Percentiles rank a stretch among this genome's conserved stretches.
Evolutionary conservation across 2,113 vertebrate species (phyloP).

Genomic region (Coturnix japonica): DNA sequence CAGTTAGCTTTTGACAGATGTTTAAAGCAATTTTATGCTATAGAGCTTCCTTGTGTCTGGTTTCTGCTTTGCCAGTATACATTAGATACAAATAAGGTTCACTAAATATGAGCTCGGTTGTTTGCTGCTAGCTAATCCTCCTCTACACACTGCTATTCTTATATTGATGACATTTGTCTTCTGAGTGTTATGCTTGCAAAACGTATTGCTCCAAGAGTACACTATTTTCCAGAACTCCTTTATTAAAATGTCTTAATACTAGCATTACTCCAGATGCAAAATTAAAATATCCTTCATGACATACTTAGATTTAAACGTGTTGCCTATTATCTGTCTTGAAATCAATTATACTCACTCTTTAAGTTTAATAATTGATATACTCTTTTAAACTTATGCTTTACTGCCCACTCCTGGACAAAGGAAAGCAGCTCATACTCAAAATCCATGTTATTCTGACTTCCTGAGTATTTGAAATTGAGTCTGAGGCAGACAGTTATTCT

Average conservation of each 20-base stretch:
- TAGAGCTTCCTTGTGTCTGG: slow-evolving; percentile 21
- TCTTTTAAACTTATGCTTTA: slow-evolving; percentile 28
- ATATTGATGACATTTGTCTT: neutral
- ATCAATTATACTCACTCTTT: neutral
- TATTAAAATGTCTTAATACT: neutral
- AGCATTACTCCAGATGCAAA: neutral
- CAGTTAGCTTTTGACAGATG: slow-evolving; percentile 66
- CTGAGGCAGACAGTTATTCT: neutral
- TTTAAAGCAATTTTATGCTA: slow-evolving; percentile 66
- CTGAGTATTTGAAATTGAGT: neutral
- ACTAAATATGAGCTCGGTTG: neutral
- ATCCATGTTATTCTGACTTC: neutral
- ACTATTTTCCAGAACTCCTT: neutral
- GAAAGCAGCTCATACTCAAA: neutral
- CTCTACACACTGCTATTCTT: neutral
- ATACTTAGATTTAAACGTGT: neutral
- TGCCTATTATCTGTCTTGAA: neutral
- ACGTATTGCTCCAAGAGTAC: neutral
- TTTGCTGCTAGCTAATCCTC: neutral
- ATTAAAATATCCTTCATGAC: neutral
- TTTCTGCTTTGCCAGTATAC: neutral
- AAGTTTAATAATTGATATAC: neutral
- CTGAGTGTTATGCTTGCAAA: neutral
- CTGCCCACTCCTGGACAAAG: slow-evolving; percentile 47
- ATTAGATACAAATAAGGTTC: neutral